Percentiles rank a stretch among this genome's conserved stretches.
These are phyloP conservation scores for Zaprionus kolodkinae DNA, from an alignment of 1,140 invertebrate species.

Conservation along the genomic window DNA sequence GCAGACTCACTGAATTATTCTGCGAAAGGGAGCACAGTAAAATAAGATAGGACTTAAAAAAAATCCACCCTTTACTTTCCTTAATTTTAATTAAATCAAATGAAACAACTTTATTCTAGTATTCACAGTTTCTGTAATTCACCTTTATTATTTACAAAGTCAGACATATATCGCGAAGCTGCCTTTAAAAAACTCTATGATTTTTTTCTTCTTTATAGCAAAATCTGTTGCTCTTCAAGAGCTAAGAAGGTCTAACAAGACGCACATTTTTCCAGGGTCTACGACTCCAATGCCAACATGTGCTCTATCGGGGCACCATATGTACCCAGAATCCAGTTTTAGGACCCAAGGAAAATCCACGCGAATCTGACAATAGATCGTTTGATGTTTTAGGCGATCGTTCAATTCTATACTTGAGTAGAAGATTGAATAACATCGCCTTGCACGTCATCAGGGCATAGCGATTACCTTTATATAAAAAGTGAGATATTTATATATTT, in stretches of 20 bases:
- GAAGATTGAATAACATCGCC: conserved; percentile 84
- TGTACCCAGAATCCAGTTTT: conserved; percentile 83
- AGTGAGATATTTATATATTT: background rate
- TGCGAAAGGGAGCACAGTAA: background rate
- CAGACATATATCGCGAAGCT: background rate
- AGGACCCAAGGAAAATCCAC: conserved; percentile 67
- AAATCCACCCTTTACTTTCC: background rate
- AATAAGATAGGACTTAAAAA: background rate
- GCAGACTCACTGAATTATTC: conserved; percentile 8
- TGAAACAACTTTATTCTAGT: background rate
- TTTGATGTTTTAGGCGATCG: conserved; percentile 78
- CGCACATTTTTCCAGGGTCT: background rate
- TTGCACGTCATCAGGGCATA: conserved; percentile 85
- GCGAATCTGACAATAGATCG: conserved; percentile 73
- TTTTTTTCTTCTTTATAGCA: background rate
- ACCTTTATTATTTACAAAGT: background rate
- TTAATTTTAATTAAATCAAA: background rate
- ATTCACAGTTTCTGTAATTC: background rate
- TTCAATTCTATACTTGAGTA: conserved; percentile 86
- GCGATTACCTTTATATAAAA: conserved; percentile 60
- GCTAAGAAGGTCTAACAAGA: background rate
- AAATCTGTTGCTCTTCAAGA: background rate
- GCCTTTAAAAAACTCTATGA: background rate
- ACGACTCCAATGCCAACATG: background rate
- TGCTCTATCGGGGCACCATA: conserved; percentile 40